Percentiles rank a stretch among this genome's conserved stretches.
These are phyloP conservation scores for Whitmania pigra DNA, from an alignment of 1,140 invertebrate species.

Conservation along the genomic window DNA sequence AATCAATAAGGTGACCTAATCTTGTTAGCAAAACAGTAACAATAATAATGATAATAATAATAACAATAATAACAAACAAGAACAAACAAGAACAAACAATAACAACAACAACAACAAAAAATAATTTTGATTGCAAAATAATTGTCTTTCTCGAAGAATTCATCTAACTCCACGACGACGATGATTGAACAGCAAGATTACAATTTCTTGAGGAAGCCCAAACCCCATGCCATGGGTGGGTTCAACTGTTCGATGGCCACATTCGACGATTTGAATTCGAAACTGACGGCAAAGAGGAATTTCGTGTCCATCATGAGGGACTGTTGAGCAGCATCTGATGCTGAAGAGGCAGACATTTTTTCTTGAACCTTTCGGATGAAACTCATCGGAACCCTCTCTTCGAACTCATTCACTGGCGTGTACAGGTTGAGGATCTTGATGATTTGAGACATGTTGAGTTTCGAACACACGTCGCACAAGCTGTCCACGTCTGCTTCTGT, in stretches of 20 bases:
- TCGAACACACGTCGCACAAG: slow-evolving; percentile 81
- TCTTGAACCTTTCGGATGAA: slow-evolving; percentile 76
- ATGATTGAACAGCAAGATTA: slow-evolving; percentile 24
- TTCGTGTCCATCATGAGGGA: slow-evolving; percentile 74
- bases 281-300: slow-evolving; percentile 62
- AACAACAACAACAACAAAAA: slow-evolving; percentile 10
- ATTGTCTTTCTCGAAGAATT: background rate
- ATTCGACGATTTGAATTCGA: slow-evolving; percentile 72
- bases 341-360: slow-evolving; percentile 54
- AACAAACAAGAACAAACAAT: background rate
- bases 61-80: too few relatives aligned
- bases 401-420: slow-evolving; percentile 75
- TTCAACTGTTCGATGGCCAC: slow-evolving; percentile 80
- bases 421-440: slow-evolving; percentile 73
- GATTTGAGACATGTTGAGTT: slow-evolving; percentile 66
- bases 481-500: slow-evolving; percentile 73
- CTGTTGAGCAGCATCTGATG: slow-evolving; percentile 49
- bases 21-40: too few relatives aligned
- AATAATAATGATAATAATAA: too few relatives aligned
- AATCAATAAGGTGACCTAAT: too few relatives aligned
- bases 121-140: background rate
- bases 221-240: slow-evolving; percentile 54
- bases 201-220: slow-evolving; percentile 39
- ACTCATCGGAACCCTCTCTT: slow-evolving; percentile 64
- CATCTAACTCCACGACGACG: too few relatives aligned